Conservation (phyloP, 2,888 invertebrate genomes). For the Andrena hattorfiana region DNA sequence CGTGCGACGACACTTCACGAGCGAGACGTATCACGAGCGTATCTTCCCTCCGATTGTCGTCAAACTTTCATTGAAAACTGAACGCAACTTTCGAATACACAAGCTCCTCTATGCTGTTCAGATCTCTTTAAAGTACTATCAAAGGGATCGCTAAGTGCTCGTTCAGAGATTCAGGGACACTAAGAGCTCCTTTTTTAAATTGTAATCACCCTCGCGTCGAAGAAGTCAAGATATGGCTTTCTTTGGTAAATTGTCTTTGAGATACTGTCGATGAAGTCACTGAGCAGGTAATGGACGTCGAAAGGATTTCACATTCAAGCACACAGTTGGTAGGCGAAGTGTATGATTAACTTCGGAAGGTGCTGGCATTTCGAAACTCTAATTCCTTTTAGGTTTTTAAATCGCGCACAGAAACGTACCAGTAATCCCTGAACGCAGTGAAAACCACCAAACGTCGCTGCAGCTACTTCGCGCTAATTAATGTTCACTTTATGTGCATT, state of each 20-base stretch:
- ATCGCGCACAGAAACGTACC: background rate
- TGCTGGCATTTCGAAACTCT: background rate
- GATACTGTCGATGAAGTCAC: background rate
- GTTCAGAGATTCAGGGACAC: no score
- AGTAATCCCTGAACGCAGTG: background rate
- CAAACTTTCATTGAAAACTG: no score
- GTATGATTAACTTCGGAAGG: background rate
- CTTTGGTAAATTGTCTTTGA: background rate
- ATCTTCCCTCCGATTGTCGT: background rate
- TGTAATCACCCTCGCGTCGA: no score
- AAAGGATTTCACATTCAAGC: background rate
- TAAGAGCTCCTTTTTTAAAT: no score
- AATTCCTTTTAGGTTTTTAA: background rate
- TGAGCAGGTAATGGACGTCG: background rate
- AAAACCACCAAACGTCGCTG: constrained; percentile 1
- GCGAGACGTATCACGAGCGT: no score
- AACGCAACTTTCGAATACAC: no score
- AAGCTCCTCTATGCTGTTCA: no score
- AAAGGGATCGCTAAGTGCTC: no score
- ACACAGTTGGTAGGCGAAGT: background rate
- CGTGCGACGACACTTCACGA: background rate
- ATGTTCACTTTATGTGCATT: constrained; percentile 23
- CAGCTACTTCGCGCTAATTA: constrained; percentile 37
- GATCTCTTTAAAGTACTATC: background rate
- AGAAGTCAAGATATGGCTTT: no score